A percentile compares a stretch with the other conserved stretches of the same genome.
Evolutionary conservation across 1,140 invertebrate genomes (phyloP).

Genomic region (Pteromalus puparum): DNA sequence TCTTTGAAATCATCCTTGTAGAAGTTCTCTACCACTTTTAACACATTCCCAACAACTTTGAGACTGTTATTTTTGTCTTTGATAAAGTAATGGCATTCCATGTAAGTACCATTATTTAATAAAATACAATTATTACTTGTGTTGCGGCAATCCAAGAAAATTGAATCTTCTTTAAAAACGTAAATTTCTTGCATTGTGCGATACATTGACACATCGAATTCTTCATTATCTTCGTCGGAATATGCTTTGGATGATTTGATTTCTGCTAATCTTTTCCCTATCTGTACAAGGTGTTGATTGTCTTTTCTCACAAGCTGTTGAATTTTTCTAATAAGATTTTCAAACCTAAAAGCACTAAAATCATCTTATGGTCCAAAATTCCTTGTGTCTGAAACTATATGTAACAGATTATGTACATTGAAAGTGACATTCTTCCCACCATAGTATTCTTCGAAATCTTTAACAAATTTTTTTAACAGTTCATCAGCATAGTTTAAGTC

Average conservation of each 20-base stretch:
- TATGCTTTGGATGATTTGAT: conserved; percentile 1
- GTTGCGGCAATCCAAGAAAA: neutral
- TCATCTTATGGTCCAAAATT: conserved; percentile 67
- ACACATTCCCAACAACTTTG: neutral
- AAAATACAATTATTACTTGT: neutral
- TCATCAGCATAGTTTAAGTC: conserved; percentile 45
- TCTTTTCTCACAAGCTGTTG: conserved; percentile 63
- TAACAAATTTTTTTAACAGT: conserved; percentile 56
- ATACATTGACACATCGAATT: neutral
- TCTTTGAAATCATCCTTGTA: neutral
- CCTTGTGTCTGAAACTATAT: conserved; percentile 70
- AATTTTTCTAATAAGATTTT: conserved; percentile 69
- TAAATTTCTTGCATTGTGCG: neutral
- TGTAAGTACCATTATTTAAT: neutral
- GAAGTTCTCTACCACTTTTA: neutral
- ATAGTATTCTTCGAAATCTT: conserved; percentile 56
- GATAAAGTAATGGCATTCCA: neutral
- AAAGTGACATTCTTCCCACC: conserved; percentile 58
- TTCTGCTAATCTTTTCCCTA: conserved; percentile 42
- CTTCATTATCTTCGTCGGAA: neutral
- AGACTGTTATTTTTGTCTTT: neutral
- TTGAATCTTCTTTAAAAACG: neutral
- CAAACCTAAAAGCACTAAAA: conserved; percentile 70
- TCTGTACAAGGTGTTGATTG: conserved; percentile 60
- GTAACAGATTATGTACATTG: conserved; percentile 64